phyloP scores from a whole-genome alignment of 2,797 vertebrate genomes.

The Emydoidea blandingii region DNA sequence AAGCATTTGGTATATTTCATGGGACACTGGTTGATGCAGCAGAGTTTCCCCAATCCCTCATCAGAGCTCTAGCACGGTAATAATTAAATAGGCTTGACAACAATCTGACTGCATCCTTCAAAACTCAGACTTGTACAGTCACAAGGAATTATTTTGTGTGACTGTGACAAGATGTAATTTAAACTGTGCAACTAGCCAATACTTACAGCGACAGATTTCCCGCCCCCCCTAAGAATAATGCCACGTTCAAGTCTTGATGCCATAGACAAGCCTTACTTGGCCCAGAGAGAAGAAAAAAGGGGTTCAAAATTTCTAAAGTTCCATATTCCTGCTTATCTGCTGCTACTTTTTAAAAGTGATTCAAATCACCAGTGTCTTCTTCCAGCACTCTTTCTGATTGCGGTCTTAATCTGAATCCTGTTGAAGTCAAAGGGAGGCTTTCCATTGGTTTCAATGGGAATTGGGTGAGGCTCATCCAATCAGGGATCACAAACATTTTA shows the following conservation, averaged over 20 bases:
- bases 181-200: background rate
- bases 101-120: background rate
- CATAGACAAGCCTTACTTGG: background rate
- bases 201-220: background rate
- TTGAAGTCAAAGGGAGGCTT: background rate
- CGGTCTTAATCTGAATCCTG: accelerated
- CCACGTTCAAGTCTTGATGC: background rate
- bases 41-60: background rate
- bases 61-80: background rate
- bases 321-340: accelerated
- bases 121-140: background rate
- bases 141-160: background rate
- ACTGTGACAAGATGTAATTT: background rate
- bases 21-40: background rate
- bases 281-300: background rate
- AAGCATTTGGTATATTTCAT: background rate
- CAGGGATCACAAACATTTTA: background rate
- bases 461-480: background rate
- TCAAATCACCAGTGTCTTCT: background rate
- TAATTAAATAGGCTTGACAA: background rate
- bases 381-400: background rate
- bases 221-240: background rate
- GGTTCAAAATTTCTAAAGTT: background rate
- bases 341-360: background rate
- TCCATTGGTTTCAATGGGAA: background rate